These are phyloP conservation scores for Trematomus loennbergii DNA, from an alignment of 2,113 vertebrate species.

Conservation along the genomic window DNA sequence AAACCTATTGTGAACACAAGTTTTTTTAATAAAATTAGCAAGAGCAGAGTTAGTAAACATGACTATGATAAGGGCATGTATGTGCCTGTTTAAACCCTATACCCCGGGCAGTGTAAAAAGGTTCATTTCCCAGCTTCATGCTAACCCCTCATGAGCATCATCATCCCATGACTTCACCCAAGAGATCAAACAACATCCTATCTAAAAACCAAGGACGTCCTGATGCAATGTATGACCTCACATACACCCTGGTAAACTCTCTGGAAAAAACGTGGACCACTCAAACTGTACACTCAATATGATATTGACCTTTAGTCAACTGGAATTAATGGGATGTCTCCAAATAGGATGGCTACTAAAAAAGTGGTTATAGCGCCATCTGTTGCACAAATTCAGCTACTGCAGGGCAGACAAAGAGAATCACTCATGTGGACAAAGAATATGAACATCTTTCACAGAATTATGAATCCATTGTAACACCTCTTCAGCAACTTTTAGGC, in stretches of 20 bases:
- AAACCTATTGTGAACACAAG: too few relatives aligned
- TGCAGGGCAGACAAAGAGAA: neutral
- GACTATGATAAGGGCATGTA: too few relatives aligned
- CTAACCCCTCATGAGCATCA: neutral
- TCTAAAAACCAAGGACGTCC: slow-evolving; percentile 3
- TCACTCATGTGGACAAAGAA: neutral
- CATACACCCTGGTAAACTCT: slow-evolving; percentile 31
- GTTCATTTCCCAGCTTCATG: neutral
- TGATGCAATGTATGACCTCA: slow-evolving; percentile 25
- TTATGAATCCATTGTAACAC: neutral
- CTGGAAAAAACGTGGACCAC: neutral
- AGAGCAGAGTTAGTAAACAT: neutral
- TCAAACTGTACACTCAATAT: neutral
- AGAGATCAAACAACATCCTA: slow-evolving; percentile 17
- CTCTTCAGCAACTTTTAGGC: too few relatives aligned
- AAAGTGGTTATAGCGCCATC: slow-evolving; percentile 37
- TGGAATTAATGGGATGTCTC: neutral
- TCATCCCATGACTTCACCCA: slow-evolving; percentile 19
- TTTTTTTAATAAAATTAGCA: too few relatives aligned
- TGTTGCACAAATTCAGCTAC: slow-evolving; percentile 26
- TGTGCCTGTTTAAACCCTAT: too few relatives aligned
- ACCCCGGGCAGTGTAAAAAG: neutral
- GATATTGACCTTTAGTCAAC: slow-evolving; percentile 44
- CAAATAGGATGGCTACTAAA: rapidly evolving
- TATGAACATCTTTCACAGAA: neutral